A percentile compares a stretch with the other conserved stretches of the same genome.
Evolutionary conservation across 2,797 vertebrate species (phyloP).

Genomic region (Chloroceryle inda): DNA sequence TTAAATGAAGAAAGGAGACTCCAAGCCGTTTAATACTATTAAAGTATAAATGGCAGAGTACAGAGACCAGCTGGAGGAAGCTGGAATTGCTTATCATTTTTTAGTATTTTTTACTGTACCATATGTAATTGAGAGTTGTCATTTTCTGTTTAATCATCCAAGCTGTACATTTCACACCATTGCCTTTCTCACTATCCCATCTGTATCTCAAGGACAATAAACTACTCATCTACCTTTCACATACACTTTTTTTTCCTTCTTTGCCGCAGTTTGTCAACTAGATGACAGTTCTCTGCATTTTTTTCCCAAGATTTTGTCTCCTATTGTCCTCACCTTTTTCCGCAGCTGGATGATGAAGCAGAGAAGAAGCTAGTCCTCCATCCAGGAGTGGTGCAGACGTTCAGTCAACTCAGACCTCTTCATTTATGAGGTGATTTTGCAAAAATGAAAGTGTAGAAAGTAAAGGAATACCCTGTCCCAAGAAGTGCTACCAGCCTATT

Average conservation of each 20-base stretch:
- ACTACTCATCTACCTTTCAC: not conserved
- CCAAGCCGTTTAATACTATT: not conserved
- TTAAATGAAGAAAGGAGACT: not conserved
- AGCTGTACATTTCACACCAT: not conserved
- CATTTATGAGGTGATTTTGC: not conserved
- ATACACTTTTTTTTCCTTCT: not conserved
- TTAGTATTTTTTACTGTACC: not conserved
- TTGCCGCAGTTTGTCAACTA: not conserved
- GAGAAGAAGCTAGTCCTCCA: not conserved
- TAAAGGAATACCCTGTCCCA: accelerated
- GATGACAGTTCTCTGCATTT: accelerated
- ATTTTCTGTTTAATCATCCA: not conserved
- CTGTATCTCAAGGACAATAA: not conserved
- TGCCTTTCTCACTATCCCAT: not conserved
- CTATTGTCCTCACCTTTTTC: not conserved
- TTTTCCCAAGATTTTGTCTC: too few relatives aligned
- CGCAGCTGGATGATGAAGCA: not conserved
- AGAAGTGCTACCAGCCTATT: not conserved
- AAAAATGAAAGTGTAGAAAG: not conserved
- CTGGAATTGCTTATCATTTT: not conserved
- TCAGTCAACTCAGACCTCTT: not conserved
- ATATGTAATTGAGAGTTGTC: not conserved
- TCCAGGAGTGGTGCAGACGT: not conserved
- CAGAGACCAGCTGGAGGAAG: not conserved
- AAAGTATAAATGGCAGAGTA: not conserved